These are phyloP conservation scores for Isotomurus palustris DNA, from an alignment of 2,888 invertebrate species.

Conservation along the genomic window DNA sequence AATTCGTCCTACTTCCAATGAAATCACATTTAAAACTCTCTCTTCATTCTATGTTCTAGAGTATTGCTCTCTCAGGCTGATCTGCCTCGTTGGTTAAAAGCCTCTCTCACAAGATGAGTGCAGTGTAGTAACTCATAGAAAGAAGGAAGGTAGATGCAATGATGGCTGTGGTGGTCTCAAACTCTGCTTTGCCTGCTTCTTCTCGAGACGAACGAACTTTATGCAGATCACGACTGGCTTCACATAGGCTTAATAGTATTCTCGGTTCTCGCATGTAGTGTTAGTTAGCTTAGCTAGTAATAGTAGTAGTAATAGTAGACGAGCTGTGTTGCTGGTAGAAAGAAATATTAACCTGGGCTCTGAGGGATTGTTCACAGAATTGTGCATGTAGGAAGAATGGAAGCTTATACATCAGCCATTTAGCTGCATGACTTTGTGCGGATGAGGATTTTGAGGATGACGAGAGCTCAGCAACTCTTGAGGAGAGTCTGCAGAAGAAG, in stretches of 20 bases:
- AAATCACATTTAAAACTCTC: conserved; percentile 17
- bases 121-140: too few species aligned
- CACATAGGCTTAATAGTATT: too few species aligned
- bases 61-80: conserved; percentile 2
- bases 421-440: conserved; percentile 5
- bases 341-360: conserved; percentile 9
- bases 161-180: too few species aligned
- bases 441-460: conserved; percentile 10
- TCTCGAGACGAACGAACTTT: conserved; percentile 17
- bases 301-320: too few species aligned
- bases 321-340: conserved; percentile 12
- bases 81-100: too few species aligned
- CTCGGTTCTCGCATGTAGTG: too few species aligned
- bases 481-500: conserved; percentile 1
- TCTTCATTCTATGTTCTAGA: conserved; percentile 13
- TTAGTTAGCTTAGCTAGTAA: too few species aligned
- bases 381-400: not conserved
- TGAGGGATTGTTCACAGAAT: conserved; percentile 1
- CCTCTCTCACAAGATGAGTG: too few species aligned
- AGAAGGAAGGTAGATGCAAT: too few species aligned
- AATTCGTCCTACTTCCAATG: conserved; percentile 36
- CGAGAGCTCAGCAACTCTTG: not conserved
- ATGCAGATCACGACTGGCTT: conserved; percentile 13
- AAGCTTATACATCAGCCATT: not conserved
- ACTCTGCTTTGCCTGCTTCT: too few species aligned